Evolutionary conservation across 1,140 invertebrate genomes (phyloP).

Genomic region (Dendrolimus punctatus): DNA sequence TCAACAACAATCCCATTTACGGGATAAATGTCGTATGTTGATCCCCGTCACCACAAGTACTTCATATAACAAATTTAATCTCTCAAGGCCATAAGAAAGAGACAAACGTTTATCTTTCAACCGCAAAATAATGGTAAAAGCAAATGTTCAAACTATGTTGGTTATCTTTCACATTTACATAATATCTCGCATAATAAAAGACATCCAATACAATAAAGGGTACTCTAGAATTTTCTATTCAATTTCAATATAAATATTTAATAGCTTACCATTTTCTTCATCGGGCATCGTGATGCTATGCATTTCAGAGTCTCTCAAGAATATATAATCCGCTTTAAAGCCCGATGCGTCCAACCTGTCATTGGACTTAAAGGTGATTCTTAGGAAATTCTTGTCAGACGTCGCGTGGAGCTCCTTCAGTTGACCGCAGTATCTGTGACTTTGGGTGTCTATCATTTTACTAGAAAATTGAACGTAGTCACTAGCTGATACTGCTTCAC

Average conservation of each 20-base stretch:
- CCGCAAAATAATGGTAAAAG: too few species aligned
- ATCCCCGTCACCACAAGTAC: too few species aligned
- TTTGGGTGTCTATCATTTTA: slow-evolving; percentile 89
- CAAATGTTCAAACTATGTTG: too few species aligned
- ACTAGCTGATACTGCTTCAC: slow-evolving; percentile 87
- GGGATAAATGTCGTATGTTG: too few species aligned
- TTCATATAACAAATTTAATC: too few species aligned
- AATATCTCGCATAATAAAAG: too few species aligned
- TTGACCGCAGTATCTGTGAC: slow-evolving; percentile 88
- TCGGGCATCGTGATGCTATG: slow-evolving; percentile 52
- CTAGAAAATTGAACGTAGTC: slow-evolving; percentile 97
- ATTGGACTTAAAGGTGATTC: slow-evolving; percentile 94
- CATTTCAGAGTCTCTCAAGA: slow-evolving; percentile 71
- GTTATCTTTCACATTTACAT: too few species aligned
- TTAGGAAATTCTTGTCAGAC: slow-evolving; percentile 92
- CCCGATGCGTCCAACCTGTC: slow-evolving; percentile 93
- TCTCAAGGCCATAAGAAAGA: too few species aligned
- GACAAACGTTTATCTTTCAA: too few species aligned
- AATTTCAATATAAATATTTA: neutral
- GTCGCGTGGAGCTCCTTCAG: slow-evolving; percentile 82
- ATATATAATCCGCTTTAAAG: slow-evolving; percentile 92
- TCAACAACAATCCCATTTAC: too few species aligned
- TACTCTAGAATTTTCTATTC: too few species aligned
- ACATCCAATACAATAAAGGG: too few species aligned
- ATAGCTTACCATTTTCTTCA: slow-evolving; percentile 31